Base-by-base conservation (phyloP, 2,113 vertebrate genomes). In the Cyprinodon variegatus region DNA sequence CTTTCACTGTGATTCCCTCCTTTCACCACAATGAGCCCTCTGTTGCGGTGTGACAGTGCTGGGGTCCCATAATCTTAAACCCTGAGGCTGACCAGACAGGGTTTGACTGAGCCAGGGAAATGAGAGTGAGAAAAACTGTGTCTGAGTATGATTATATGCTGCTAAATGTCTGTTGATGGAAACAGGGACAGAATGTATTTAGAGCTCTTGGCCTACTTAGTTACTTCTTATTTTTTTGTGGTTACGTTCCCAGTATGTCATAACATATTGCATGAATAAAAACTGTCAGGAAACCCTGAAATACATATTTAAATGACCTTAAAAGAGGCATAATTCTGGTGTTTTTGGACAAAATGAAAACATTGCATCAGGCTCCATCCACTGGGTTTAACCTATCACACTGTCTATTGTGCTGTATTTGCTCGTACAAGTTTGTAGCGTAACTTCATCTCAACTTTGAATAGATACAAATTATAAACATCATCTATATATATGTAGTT, bases 11-110 rank as follows among this genome's bases (percentile, higher is more conserved):
- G 0, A 79, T 69, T 68, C 74, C 76, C 45, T 72, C 64, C 74
- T 22, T 63, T 6, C 0, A 10, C 37, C 65, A 86, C 84, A 90
- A 86, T 77, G 78, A 77, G 65, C 61, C 70, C 70, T 78, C 66
- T 88, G 86, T 87, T 79, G 61, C 60, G 45, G n/a, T 20, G 59
- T 50, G 48, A 65, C 17, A 43, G 53, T 43, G 66, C 70, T 45
- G 60, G 40, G 40, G 66, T 73, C 70, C 29, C 50, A 69, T 40
- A 79, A 64, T 17, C 6, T 20, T 6, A 70, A 72, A 12, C 10
- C 70, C 76, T 53, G 68, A 70, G 36, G 74, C 74, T 63, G 72
- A 69, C 6, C 83, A 70, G 83, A 36, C 78, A 39, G 39, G 65
- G 61, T 68, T 65, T n/a, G 39, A 73, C 78, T 45, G 73, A 11